A percentile compares a stretch with the other conserved stretches of the same genome.
These are phyloP conservation scores for Thymelicus lineola DNA, from an alignment of 2,888 invertebrate genomes.

Conservation along the genomic window DNA sequence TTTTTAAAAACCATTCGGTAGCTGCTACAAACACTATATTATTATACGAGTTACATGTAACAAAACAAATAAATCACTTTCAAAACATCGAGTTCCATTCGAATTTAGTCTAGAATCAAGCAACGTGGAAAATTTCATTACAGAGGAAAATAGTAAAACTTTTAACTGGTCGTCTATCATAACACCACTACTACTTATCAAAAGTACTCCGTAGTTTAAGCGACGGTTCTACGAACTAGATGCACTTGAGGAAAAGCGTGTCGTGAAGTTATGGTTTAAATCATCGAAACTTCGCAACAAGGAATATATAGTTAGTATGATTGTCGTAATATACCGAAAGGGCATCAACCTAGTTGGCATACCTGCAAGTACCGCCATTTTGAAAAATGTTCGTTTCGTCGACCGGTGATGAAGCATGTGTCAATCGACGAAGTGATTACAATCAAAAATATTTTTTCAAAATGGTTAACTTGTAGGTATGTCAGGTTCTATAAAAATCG, in stretches of 20 bases:
- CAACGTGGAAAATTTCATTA: constrained; percentile 9
- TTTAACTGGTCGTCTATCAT: constrained; percentile 13
- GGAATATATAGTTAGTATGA: not conserved
- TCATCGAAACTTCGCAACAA: constrained; percentile 22
- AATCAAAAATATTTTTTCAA: no score
- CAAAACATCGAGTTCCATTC: not conserved
- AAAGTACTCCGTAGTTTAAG: constrained; percentile 23
- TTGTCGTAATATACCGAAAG: not conserved
- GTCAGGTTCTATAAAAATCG: no score
- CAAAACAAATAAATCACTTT: not conserved
- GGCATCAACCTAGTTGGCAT: no score
- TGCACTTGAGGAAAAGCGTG: constrained; percentile 28
- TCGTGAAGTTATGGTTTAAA: constrained; percentile 30
- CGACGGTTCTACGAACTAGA: constrained; percentile 27
- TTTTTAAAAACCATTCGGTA: no score
- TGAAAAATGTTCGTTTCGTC: no score
- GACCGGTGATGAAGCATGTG: no score
- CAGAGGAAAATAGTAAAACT: constrained; percentile 6
- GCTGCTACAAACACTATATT: no score
- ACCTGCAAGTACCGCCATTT: no score
- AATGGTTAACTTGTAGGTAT: no score
- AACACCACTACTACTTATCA: constrained; percentile 27
- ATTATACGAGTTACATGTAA: not conserved
- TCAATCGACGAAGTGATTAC: no score
- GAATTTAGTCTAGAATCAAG: constrained; percentile 3